Evolutionary conservation across 1,140 invertebrate species (phyloP), one percentile per base, ranked within the genome.

Genomic region (Brachionus rotundiformis): DNA sequence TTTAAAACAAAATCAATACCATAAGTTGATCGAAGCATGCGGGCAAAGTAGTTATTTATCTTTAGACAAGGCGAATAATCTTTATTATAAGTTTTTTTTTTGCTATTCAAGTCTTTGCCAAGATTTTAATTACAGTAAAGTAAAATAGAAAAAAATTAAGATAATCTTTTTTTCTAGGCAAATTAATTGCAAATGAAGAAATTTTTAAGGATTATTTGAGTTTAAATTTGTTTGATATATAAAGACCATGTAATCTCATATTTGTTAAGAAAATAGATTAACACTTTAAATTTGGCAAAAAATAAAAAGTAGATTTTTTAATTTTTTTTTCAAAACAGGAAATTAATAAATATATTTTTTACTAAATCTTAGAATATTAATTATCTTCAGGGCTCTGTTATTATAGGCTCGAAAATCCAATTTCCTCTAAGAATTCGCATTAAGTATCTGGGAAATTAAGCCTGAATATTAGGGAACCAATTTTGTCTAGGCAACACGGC

Each of bases 251-350:
- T 54, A 54, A 54, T 54, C 47, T 54, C 47, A 54, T 54, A 25
- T 54, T 54, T 54, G 47, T 54, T 54, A 16, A 54, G n/a, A n/a
- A 54, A 54, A 54, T 54, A 16, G 47, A 54, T 54, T 54, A 54
- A 54, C 47, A 54, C 47, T 54, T 54, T 13, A 41, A 41, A 41
- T 8, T 1, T 41, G 6, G 39, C 39, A 13, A 41, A 41, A 41
- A 41, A 41, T n/a, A n/a, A n/a, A n/a, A n/a, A n/a, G n/a, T 39
- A 4, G 11, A 39, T 39, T 10, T 39, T 39, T 39, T 39, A 39
- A 39, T 3, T 0, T 39, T 39, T 39, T 39, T 39, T 7, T 39
- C 36, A 39, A 39, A 39, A 1, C 36, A 39, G 36, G 36, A 39
- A 10, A 7, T 39, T 39, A 11, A 11, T 10, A 39, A 39, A 39